phyloP scores from a whole-genome alignment of 2,888 invertebrate species.

The Melanostoma mellinum region DNA sequence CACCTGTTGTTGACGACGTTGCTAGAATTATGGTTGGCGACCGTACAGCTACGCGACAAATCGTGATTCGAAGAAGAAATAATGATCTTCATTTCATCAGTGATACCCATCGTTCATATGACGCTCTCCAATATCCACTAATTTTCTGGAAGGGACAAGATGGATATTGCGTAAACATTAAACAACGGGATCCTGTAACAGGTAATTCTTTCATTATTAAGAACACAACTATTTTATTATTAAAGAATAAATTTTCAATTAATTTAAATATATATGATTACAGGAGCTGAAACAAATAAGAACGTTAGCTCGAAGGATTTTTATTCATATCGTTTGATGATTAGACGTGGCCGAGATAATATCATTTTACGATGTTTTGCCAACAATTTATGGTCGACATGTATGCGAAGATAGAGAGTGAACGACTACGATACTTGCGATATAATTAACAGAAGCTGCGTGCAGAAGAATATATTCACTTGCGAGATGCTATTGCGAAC shows the following conservation, averaged over 20 bases:
- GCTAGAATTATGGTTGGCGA: slow-evolving; percentile 76
- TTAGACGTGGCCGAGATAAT: no score
- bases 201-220: slow-evolving; percentile 12
- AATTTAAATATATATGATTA: no score
- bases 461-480: slow-evolving; percentile 33
- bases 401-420: slow-evolving; percentile 13
- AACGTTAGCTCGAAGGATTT: no score
- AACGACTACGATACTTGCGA: slow-evolving; percentile 34
- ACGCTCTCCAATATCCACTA: slow-evolving; percentile 24
- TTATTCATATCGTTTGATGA: no score
- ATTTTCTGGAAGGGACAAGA: slow-evolving; percentile 41
- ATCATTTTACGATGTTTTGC: no score
- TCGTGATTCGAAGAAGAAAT: slow-evolving; percentile 74
- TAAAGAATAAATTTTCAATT: no score
- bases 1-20: slow-evolving; percentile 76
- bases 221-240: no score
- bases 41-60: slow-evolving; percentile 69
- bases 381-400: no score
- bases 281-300: no score
- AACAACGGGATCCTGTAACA: slow-evolving; percentile 36
- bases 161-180: slow-evolving; percentile 38
- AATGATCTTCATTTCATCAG: slow-evolving; percentile 63
- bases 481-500: no score
- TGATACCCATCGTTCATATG: slow-evolving; percentile 17
- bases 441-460: slow-evolving; percentile 50